Conservation (phyloP, 2,888 invertebrate genomes). For the Acanthosoma haemorrhoidale region DNA sequence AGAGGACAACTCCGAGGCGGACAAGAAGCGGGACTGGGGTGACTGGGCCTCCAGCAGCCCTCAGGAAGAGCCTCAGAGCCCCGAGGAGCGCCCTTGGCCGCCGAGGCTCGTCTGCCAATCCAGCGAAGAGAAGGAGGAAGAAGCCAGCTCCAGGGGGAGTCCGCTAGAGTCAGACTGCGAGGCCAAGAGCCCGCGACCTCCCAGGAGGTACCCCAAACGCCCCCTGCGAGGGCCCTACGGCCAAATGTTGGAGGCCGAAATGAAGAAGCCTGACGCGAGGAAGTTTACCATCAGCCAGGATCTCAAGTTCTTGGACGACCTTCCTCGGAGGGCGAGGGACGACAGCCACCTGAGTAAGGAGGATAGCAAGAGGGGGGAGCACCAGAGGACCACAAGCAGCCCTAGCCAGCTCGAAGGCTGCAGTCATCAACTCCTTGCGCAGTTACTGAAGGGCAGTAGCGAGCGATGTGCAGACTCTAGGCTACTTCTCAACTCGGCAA, state of each 20-base stretch:
- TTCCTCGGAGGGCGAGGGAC: constrained; percentile 35
- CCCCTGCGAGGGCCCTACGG: constrained; percentile 71
- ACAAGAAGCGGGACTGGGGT: not conserved
- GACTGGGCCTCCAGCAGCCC: constrained; percentile 43
- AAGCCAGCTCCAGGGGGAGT: constrained; percentile 54
- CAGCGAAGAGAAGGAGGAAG: constrained; percentile 61
- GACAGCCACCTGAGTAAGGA: constrained; percentile 39
- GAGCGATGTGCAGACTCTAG: constrained; percentile 52
- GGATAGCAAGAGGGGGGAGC: constrained; percentile 49
- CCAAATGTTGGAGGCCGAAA: constrained; percentile 74
- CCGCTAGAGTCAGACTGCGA: constrained; percentile 61
- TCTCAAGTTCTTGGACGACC: constrained; percentile 48
- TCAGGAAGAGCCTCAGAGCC: constrained; percentile 47
- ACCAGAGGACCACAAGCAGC: constrained; percentile 72
- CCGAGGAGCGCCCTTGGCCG: constrained; percentile 51
- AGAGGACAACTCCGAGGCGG: constrained; percentile 45
- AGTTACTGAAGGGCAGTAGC: constrained; percentile 71
- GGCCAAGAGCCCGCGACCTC: constrained; percentile 45
- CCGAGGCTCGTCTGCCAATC: constrained; percentile 60
- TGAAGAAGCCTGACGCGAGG: constrained; percentile 61
- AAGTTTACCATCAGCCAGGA: constrained; percentile 52
- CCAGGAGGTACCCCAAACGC: constrained; percentile 62
- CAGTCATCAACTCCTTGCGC: constrained; percentile 63
- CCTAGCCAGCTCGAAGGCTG: constrained; percentile 69
- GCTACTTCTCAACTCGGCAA: constrained; percentile 32